Evolutionary conservation across 2,113 vertebrate genomes (phyloP).

Genomic region (Oncorhynchus mykiss): DNA sequence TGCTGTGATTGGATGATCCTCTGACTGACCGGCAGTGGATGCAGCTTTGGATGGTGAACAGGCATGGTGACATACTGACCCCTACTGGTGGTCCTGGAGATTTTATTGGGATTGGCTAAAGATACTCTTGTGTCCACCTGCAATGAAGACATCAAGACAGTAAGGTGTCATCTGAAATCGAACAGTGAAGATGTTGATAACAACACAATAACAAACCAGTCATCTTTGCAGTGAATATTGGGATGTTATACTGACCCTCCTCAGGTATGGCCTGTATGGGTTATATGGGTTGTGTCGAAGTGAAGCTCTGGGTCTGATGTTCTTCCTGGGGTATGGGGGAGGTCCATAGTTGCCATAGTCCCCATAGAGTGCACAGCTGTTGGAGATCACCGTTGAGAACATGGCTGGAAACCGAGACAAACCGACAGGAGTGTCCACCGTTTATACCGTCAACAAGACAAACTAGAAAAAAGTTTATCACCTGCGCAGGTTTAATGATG

Average conservation of each 20-base stretch:
- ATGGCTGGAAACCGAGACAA: background rate
- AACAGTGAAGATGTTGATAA: background rate
- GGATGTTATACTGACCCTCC: background rate
- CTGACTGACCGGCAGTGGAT: constrained; percentile 36
- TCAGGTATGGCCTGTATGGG: background rate
- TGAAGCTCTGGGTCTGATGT: background rate
- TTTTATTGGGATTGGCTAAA: background rate
- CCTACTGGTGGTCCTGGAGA: constrained; percentile 39
- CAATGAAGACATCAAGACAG: background rate
- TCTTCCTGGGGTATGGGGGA: background rate
- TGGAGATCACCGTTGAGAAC: constrained; percentile 16
- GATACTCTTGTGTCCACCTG: constrained; percentile 7
- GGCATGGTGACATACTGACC: constrained; percentile 51
- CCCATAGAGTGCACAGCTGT: constrained; percentile 25
- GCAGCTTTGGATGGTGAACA: constrained; percentile 17
- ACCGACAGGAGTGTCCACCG: background rate
- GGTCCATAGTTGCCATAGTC: background rate
- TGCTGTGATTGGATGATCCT: constrained; percentile 31
- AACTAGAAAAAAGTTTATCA: too few species aligned
- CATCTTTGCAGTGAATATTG: background rate
- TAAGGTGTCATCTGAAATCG: background rate
- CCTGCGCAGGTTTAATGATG: too few species aligned
- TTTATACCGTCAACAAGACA: background rate
- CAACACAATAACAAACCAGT: background rate
- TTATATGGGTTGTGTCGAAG: background rate